Evolutionary conservation across 2,113 vertebrate genomes (phyloP).

Genomic region (Arvicanthis niloticus): DNA sequence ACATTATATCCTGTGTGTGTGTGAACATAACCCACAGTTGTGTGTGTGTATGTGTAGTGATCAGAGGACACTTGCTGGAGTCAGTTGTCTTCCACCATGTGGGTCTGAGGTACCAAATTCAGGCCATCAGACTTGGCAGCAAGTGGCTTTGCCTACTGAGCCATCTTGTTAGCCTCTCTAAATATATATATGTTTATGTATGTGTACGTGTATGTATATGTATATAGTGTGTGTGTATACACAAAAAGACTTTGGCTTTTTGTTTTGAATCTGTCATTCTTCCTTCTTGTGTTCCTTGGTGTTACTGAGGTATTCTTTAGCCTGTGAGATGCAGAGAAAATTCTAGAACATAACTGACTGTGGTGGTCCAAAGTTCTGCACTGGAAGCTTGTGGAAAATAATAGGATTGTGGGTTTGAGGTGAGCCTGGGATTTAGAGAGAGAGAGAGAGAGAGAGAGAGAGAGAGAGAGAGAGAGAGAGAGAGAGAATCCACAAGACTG

Average conservation of each 20-base stretch:
- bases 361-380: background rate
- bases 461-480: background rate
- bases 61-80: background rate
- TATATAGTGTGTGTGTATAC: background rate
- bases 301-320: background rate
- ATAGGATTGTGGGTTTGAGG: background rate
- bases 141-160: background rate
- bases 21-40: background rate
- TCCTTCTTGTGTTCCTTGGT: background rate
- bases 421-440: background rate
- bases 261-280: background rate
- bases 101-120: background rate
- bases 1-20: background rate
- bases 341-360: background rate
- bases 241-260: background rate
- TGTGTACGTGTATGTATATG: too few species aligned
- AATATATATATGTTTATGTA: too few species aligned
- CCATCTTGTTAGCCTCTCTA: background rate
- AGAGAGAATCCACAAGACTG: background rate
- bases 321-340: background rate
- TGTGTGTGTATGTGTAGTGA: background rate
- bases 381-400: background rate
- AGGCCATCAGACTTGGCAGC: background rate
- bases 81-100: background rate
- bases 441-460: background rate